phyloP scores from a whole-genome alignment of 2,797 vertebrate species.

The Diplodus puntazzo region DNA sequence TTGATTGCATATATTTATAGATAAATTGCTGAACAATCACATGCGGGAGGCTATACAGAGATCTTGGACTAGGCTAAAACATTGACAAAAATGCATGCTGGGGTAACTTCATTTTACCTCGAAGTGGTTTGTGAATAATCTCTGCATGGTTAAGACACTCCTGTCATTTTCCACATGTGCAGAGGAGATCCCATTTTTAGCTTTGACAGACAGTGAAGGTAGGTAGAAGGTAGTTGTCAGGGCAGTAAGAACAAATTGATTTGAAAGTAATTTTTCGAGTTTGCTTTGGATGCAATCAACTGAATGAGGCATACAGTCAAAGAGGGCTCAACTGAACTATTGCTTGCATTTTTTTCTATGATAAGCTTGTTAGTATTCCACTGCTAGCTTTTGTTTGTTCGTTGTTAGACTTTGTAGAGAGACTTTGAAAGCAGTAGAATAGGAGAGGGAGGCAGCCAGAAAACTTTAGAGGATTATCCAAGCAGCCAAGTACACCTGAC shows the following conservation, averaged over 20 bases:
- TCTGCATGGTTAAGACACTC: conserved; percentile 38
- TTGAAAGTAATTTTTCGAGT: conserved; percentile 12
- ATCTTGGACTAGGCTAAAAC: neutral
- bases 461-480: conserved; percentile 31
- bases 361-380: conserved; percentile 10
- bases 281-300: neutral
- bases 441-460: neutral
- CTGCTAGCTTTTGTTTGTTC: conserved; percentile 15
- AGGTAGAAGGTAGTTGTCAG: conserved; percentile 1
- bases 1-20: neutral
- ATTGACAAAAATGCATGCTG: conserved; percentile 13
- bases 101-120: conserved; percentile 8
- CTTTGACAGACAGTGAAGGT: conserved; percentile 13
- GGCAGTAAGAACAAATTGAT: conserved; percentile 3
- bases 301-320: neutral
- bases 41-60: neutral
- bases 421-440: conserved; percentile 4
- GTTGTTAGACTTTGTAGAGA: conserved; percentile 21
- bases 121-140: conserved; percentile 39
- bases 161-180: conserved; percentile 33
- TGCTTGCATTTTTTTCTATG: conserved; percentile 1
- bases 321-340: neutral
- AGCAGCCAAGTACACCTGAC: conserved; percentile 22
- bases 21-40: conserved; percentile 3
- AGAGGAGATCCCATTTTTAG: conserved; percentile 26